A percentile compares a stretch with the other conserved stretches of the same genome.
phyloP scores from a whole-genome alignment of 1,140 invertebrate genomes.

The Eupristina koningsbergeri region DNA sequence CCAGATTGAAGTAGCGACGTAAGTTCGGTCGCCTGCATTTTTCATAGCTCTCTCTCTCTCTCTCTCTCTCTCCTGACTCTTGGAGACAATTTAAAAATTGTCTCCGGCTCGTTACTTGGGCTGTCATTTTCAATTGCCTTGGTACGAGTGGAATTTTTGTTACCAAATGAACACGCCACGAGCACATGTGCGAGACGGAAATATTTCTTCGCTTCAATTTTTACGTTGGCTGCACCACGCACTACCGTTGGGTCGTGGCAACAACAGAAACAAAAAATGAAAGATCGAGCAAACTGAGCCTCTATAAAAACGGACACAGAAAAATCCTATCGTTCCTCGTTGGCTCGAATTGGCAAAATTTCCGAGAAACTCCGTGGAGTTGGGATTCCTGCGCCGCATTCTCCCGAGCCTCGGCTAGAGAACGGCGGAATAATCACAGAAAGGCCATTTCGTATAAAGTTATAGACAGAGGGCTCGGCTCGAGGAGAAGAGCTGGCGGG shows the following conservation, averaged over 20 bases:
- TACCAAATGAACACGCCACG: not conserved
- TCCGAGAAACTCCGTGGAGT: not conserved
- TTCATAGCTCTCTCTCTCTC: not conserved
- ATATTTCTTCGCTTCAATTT: not conserved
- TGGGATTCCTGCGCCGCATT: not conserved
- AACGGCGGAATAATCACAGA: constrained; percentile 40
- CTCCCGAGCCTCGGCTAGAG: not conserved
- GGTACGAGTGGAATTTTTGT: not conserved
- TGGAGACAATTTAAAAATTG: not conserved
- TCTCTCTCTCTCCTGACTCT: no score
- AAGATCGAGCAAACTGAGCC: not conserved
- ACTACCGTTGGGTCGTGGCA: no score
- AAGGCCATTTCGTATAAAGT: constrained; percentile 43
- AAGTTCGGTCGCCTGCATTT: not conserved
- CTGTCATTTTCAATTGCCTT: not conserved
- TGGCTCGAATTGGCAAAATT: not conserved
- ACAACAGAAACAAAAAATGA: not conserved
- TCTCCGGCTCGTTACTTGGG: not conserved
- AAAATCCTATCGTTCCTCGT: not conserved
- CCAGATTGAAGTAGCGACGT: not conserved
- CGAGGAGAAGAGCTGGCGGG: not conserved
- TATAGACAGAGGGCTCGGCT: constrained; percentile 20
- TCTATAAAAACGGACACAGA: not conserved
- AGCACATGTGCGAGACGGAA: not conserved
- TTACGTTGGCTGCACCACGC: not conserved